Percentiles rank a stretch among this genome's conserved stretches.
Evolutionary conservation across 2,888 invertebrate genomes (phyloP).

Genomic region (Orthosia gothica): DNA sequence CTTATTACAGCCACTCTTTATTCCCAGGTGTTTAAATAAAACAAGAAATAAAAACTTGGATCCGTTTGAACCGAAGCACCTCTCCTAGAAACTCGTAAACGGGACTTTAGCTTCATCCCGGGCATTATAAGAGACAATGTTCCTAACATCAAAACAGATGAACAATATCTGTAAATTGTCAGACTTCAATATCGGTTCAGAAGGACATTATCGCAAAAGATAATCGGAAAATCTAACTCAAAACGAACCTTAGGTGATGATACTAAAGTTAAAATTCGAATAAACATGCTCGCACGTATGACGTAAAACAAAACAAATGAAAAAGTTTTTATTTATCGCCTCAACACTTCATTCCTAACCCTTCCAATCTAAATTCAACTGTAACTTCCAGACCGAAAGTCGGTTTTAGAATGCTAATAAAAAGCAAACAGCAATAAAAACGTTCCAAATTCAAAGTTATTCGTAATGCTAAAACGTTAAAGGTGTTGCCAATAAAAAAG

Average conservation of each 20-base stretch:
- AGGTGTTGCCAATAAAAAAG: slow-evolving; percentile 90
- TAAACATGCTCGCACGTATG: slow-evolving; percentile 63
- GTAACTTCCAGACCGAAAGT: slow-evolving; percentile 47
- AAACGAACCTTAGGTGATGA: slow-evolving; percentile 51
- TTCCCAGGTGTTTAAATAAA: slow-evolving; percentile 80
- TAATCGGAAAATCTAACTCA: slow-evolving; percentile 41
- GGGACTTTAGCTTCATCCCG: slow-evolving; percentile 85
- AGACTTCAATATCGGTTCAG: slow-evolving; percentile 75
- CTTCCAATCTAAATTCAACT: slow-evolving; percentile 51
- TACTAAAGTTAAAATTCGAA: slow-evolving; percentile 58
- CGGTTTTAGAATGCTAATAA: slow-evolving; percentile 48
- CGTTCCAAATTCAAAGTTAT: slow-evolving; percentile 89
- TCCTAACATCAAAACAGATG: slow-evolving; percentile 86
- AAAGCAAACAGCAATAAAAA: slow-evolving; percentile 82
- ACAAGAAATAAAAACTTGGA: slow-evolving; percentile 86
- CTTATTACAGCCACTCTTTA: slow-evolving; percentile 66
- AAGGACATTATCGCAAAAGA: slow-evolving; percentile 68
- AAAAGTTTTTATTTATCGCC: slow-evolving; percentile 89
- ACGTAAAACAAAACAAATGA: slow-evolving; percentile 72
- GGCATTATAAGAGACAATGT: slow-evolving; percentile 87
- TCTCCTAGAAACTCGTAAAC: slow-evolving; percentile 79
- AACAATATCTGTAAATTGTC: slow-evolving; percentile 84
- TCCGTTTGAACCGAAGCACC: slow-evolving; percentile 83
- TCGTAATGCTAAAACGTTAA: slow-evolving; percentile 87
- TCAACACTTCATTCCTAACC: slow-evolving; percentile 73